Evolutionary conservation across 2,113 vertebrate species (phyloP), one percentile per base, ranked within the genome.

Genomic region (Phyllostomus discolor): DNA sequence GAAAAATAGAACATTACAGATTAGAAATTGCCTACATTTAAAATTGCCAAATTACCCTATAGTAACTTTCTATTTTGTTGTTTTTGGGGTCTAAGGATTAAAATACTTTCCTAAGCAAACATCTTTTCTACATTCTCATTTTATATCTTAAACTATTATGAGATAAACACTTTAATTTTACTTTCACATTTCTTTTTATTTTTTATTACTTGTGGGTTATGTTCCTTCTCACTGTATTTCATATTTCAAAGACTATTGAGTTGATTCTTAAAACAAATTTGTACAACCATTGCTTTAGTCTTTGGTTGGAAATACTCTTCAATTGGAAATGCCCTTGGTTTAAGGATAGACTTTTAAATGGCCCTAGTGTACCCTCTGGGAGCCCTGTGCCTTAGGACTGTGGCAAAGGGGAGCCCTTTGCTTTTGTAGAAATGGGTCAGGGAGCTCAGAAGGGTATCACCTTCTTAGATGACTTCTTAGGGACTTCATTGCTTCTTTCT

Each of bases 41-140:
- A 81, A 94, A 97, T 33, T 90, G 64, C 50, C 12, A 75, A 22
- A 43, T 84, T 76, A 54, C 48, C 33, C 85, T 87, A 7, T 43
- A 86, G n/a, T 84, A 41, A 92, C 35, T 90, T 88, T 93, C n/a
- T 66, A 28, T 79, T 97, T 95, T 92, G 62, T 86, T 91, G 52
- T 72, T 88, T 80, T 86, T 48, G 50, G 76, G 75, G 57, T 59
- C 14, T 20, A 57, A 67, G 22, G 46, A 59, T 57, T 67, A 62
- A 91, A 81, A 67, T 92, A 35, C 80, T 85, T 96, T 96, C 41
- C 48, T 94, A 66, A 66, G 67, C n/a, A 82, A 76, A 94, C 94
- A 79, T 38, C 2, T 89, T 89, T 90, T 33, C 9, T 91, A 19
- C 8, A 57, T 88, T 94, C 62, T 92, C 10, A 88, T 88, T 90